phyloP scores from a whole-genome alignment of 1,140 invertebrate species.

The Caenorhabditis tropicalis region DNA sequence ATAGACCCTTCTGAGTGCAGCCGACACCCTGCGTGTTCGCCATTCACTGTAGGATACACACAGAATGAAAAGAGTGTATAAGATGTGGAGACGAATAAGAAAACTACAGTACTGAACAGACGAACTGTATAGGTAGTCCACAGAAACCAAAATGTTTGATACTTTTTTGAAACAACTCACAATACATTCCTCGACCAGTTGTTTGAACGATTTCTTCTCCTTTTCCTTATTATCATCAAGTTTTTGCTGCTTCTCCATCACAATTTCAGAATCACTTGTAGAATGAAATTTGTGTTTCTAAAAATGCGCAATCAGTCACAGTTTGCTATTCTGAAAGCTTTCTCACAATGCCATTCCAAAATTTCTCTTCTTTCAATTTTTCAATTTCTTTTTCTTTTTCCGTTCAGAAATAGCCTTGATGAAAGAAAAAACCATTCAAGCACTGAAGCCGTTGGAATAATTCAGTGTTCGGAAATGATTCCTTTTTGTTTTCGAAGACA shows the following conservation, averaged over 20 bases:
- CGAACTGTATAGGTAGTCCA: no score
- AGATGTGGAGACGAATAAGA: no score
- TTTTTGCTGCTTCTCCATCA: background rate
- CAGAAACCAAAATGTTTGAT: background rate
- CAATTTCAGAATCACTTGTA: background rate
- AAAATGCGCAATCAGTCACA: background rate
- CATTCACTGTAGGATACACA: no score
- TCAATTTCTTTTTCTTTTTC: background rate
- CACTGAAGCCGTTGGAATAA: background rate
- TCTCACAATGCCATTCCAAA: background rate
- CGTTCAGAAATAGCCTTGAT: background rate
- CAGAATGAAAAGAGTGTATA: no score
- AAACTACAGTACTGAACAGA: no score
- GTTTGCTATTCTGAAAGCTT: background rate
- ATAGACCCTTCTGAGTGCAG: no score
- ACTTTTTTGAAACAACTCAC: slow-evolving; percentile 5
- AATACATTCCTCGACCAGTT: slow-evolving; percentile 18
- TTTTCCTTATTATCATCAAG: background rate
- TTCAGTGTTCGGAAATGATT: background rate
- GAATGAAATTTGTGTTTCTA: background rate
- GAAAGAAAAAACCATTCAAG: background rate
- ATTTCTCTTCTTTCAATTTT: background rate
- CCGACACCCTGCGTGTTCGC: no score
- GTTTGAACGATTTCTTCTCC: background rate
- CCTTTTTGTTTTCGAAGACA: background rate